Percentiles rank a stretch among this genome's conserved stretches.
Conservation (phyloP, 2,113 vertebrate species). For the Laticauda colubrina region DNA sequence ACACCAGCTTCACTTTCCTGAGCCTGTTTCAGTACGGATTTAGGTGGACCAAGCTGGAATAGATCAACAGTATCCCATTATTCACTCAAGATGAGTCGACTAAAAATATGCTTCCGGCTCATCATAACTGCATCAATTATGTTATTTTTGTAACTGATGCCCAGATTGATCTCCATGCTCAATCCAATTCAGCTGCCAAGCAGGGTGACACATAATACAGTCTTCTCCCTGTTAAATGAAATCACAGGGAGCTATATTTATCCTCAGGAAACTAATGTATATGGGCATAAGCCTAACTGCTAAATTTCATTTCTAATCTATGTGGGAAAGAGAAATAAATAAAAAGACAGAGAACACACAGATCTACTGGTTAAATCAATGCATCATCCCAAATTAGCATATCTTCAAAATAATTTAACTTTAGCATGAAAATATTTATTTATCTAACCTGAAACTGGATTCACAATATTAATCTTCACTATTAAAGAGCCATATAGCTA, state of each 20-base stretch:
- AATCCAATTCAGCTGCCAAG: not conserved
- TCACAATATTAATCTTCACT: not conserved
- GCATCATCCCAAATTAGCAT: not conserved
- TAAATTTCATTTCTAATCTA: not conserved
- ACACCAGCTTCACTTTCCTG: not conserved
- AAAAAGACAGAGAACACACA: not conserved
- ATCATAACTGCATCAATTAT: not conserved
- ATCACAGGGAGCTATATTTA: not conserved
- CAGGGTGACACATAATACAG: not conserved
- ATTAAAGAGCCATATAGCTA: not conserved
- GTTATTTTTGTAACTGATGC: not conserved
- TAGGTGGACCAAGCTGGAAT: not conserved
- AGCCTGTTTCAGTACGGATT: not conserved
- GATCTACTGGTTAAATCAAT: not conserved
- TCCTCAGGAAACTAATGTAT: not conserved
- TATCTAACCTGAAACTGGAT: not conserved
- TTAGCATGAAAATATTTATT: not conserved
- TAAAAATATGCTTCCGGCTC: not conserved
- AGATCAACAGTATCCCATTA: not conserved
- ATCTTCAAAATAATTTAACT: not conserved
- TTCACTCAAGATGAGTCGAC: not conserved
- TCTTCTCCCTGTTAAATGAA: not conserved
- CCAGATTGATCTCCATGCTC: not conserved
- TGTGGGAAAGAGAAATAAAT: not conserved
- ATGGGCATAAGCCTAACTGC: not conserved